Conservation (phyloP, 2,888 invertebrate genomes). For the Pollenia angustigena region DNA sequence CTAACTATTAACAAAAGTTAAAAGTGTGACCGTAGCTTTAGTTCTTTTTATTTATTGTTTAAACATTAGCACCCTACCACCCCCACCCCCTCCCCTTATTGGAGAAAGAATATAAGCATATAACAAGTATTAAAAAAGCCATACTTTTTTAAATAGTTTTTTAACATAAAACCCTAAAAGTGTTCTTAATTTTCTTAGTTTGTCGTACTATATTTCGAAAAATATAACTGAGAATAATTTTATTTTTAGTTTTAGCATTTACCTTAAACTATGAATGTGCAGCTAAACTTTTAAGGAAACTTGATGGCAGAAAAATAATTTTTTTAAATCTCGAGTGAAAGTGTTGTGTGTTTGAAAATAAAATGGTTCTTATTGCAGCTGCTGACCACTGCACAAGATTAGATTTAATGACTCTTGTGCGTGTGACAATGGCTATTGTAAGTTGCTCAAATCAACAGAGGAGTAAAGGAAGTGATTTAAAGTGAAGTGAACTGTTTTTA, state of each 20-base stretch:
- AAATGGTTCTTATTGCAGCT: conserved; percentile 92
- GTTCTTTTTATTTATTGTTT: too few relatives aligned
- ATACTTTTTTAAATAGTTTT: too few relatives aligned
- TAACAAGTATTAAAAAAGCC: too few relatives aligned
- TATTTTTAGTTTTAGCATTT: conserved; percentile 16
- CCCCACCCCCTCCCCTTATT: too few relatives aligned
- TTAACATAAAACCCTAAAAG: conserved; percentile 19
- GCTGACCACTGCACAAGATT: conserved; percentile 99
- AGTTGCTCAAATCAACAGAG: conserved; percentile 83
- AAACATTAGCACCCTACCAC: too few relatives aligned
- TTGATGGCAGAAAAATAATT: background rate
- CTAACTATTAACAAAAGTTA: too few relatives aligned
- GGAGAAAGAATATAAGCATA: too few relatives aligned
- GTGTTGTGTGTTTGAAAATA: background rate
- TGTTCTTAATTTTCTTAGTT: background rate
- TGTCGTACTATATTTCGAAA: background rate
- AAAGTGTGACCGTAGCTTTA: too few relatives aligned
- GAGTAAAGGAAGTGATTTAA: background rate
- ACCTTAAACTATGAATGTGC: background rate
- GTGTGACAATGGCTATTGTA: conserved; percentile 99
- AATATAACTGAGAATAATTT: background rate
- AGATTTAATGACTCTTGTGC: conserved; percentile 96
- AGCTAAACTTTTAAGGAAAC: background rate
- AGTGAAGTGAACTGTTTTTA: background rate
- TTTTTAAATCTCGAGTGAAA: background rate